These are phyloP conservation scores for Alexandromys oeconomus DNA, from an alignment of 2,797 vertebrate species.

Conservation along the genomic window DNA sequence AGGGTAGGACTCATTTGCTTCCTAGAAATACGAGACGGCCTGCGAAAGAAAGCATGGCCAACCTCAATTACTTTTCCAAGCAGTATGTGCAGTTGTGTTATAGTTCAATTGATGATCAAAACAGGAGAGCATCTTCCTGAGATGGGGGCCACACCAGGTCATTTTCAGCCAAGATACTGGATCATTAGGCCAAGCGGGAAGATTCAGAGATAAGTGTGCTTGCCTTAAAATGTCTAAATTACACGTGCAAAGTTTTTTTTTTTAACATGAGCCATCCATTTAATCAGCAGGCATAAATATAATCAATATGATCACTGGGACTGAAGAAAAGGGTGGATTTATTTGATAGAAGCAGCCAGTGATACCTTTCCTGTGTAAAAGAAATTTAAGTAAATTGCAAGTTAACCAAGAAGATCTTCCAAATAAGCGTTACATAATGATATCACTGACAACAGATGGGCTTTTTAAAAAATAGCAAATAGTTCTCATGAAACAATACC, in stretches of 20 bases:
- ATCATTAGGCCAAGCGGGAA: conserved; percentile 25
- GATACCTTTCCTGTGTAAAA: neutral
- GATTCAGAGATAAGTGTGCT: conserved; percentile 9
- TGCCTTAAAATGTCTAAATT: conserved; percentile 22
- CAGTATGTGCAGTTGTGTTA: neutral
- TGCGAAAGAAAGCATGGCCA: conserved; percentile 38
- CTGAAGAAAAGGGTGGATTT: neutral
- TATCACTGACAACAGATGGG: neutral
- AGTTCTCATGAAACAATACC: neutral
- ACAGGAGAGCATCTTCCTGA: conserved; percentile 21
- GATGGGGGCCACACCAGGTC: neutral
- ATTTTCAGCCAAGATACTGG: neutral
- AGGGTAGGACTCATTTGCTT: conserved; percentile 52
- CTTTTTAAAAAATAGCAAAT: conserved; percentile 10
- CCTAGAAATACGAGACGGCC: conserved; percentile 23
- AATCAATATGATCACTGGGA: neutral
- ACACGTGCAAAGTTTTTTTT: neutral
- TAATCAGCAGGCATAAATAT: conserved; percentile 40
- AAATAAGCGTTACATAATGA: neutral
- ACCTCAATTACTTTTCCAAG: conserved; percentile 63
- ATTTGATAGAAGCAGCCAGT: conserved; percentile 1
- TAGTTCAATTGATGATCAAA: conserved; percentile 18
- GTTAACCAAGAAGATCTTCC: conserved; percentile 6
- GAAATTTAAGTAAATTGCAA: neutral
- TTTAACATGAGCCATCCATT: neutral